A percentile compares a stretch with the other conserved stretches of the same genome.
phyloP scores from a whole-genome alignment of 1,140 invertebrate species.

The Lucilia cuprina region DNA sequence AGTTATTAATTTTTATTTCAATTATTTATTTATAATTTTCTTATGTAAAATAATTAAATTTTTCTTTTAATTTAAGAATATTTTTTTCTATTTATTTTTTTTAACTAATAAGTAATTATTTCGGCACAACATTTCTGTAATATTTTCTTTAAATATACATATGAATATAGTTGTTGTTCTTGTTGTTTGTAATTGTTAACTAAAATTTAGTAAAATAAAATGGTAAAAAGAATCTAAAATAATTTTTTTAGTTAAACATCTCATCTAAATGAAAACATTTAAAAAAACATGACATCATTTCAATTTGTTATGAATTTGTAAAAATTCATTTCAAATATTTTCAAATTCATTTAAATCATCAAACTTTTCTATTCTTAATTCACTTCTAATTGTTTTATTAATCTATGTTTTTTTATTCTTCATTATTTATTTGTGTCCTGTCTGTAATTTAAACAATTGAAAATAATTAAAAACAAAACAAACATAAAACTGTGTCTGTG shows the following conservation, averaged over 20 bases:
- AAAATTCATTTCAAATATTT: background rate
- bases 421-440: constrained; percentile 22
- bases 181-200: constrained; percentile 32
- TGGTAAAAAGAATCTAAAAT: background rate
- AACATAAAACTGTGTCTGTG: background rate
- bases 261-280: background rate
- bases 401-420: background rate
- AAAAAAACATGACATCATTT: no score
- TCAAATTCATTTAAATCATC: background rate
- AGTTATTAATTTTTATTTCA: background rate
- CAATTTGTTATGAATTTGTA: background rate
- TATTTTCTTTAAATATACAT: constrained; percentile 12
- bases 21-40: background rate
- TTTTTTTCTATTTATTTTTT: background rate
- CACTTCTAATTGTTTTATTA: constrained; percentile 12
- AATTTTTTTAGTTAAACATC: background rate
- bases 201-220: background rate
- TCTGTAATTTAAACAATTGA: background rate
- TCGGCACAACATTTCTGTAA: constrained; percentile 24
- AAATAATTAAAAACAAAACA: background rate
- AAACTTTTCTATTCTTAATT: background rate
- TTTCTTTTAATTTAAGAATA: background rate
- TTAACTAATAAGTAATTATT: constrained; percentile 6
- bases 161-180: constrained; percentile 33
- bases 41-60: constrained; percentile 1